phyloP scores from a whole-genome alignment of 2,113 vertebrate species.

The Dipodomys stephensi region DNA sequence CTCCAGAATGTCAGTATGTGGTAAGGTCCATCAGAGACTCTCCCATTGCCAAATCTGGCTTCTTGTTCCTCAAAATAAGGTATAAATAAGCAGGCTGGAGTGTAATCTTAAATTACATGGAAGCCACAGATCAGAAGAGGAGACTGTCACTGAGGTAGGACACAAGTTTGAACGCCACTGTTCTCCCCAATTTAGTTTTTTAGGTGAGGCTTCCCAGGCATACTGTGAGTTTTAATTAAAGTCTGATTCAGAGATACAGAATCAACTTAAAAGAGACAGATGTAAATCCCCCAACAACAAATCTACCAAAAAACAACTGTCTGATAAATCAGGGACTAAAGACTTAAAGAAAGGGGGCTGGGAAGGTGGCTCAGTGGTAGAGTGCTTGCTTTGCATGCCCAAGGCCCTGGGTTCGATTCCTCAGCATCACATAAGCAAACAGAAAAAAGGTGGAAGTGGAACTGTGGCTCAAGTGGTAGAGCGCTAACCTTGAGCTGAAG shows the following conservation, averaged over 20 bases:
- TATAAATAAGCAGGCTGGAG: background rate
- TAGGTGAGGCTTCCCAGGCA: background rate
- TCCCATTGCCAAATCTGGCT: background rate
- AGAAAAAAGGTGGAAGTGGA: no score
- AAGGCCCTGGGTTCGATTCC: no score
- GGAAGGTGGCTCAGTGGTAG: no score
- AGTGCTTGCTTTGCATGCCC: no score
- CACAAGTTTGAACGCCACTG: background rate
- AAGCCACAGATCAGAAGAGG: background rate
- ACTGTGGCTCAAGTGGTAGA: no score
- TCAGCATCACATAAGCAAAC: no score
- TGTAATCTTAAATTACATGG: background rate
- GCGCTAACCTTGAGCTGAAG: no score
- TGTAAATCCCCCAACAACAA: no score
- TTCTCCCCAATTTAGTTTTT: background rate
- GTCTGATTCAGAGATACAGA: slow-evolving; percentile 24
- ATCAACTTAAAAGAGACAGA: slow-evolving; percentile 16
- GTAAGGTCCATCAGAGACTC: background rate
- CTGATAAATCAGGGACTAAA: no score
- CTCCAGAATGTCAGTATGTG: background rate
- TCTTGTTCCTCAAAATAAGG: background rate
- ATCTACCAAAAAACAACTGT: no score
- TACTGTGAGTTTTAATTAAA: slow-evolving; percentile 20
- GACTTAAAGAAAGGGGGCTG: no score
- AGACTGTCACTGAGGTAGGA: background rate